These are phyloP conservation scores for Bovichtus variegatus DNA, from an alignment of 2,797 vertebrate genomes.

Conservation along the genomic window DNA sequence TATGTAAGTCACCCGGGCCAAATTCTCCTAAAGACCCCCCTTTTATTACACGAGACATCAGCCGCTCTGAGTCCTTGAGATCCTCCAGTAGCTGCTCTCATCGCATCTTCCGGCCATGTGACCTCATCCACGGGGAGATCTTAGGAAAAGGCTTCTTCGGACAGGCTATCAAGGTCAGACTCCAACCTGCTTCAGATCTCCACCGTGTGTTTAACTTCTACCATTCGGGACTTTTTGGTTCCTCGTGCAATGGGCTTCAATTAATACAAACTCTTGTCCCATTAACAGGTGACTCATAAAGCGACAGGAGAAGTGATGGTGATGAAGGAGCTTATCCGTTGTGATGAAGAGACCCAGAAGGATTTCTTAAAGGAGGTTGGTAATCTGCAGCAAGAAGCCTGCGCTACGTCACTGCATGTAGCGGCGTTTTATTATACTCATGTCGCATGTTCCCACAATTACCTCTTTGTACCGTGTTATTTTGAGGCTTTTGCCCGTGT, in stretches of 20 bases:
- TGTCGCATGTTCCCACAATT: constrained; percentile 18
- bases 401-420: constrained; percentile 29
- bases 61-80: constrained; percentile 92
- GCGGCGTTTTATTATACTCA: constrained; percentile 40
- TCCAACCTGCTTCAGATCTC: neutral
- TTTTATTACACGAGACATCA: constrained; percentile 88
- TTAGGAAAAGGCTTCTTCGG: constrained; percentile 96
- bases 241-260: neutral
- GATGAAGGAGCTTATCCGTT: constrained; percentile 97
- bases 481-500: constrained; percentile 20
- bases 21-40: constrained; percentile 90
- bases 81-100: constrained; percentile 92
- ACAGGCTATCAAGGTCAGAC: constrained; percentile 93
- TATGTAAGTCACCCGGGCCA: constrained; percentile 92
- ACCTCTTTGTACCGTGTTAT: constrained; percentile 49
- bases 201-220: neutral
- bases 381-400: constrained; percentile 45
- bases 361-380: constrained; percentile 94
- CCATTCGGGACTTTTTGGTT: neutral
- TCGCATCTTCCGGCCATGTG: constrained; percentile 95
- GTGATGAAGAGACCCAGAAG: constrained; percentile 96
- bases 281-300: constrained; percentile 92
- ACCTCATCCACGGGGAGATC: constrained; percentile 93
- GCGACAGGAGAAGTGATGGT: constrained; percentile 98
- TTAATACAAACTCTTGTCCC: constrained; percentile 6